phyloP scores from a whole-genome alignment of 1,140 invertebrate genomes.

The Drosophila equinoxialis region DNA sequence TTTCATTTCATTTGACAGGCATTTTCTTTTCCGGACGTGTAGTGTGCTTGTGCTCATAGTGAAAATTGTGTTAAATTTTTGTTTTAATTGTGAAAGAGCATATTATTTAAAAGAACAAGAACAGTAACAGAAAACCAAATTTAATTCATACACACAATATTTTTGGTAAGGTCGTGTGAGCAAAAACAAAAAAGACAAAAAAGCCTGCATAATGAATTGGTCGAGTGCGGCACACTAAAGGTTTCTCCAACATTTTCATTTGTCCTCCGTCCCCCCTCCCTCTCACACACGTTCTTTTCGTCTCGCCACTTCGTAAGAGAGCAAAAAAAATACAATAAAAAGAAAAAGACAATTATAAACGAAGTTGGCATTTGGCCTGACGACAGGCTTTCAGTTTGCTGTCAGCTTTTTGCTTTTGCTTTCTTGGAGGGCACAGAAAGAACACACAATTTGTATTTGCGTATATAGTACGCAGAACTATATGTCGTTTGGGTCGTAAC shows the following conservation, averaged over 20 bases:
- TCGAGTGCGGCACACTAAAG: conserved; percentile 7
- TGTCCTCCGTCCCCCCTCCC: background rate
- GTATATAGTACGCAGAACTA: conserved; percentile 56
- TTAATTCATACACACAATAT: background rate
- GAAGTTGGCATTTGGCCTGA: conserved; percentile 4
- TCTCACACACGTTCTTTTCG: background rate
- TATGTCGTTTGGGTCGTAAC: conserved; percentile 67
- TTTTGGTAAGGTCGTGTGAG: background rate
- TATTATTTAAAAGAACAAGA: conserved; percentile 1
- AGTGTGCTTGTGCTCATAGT: conserved; percentile 27
- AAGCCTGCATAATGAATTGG: conserved; percentile 2
- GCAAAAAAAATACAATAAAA: background rate
- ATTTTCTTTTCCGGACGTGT: conserved; percentile 26
- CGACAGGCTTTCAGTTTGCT: conserved; percentile 54
- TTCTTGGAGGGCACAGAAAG: conserved; percentile 57
- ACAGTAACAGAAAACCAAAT: conserved; percentile 12
- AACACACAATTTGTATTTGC: conserved; percentile 70
- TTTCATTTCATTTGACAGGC: conserved; percentile 31
- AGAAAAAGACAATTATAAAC: too few species aligned
- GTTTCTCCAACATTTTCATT: background rate
- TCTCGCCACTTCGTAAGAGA: background rate
- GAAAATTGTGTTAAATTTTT: conserved; percentile 49
- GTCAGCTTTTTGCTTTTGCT: conserved; percentile 68
- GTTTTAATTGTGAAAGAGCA: conserved; percentile 34
- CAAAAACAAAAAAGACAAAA: background rate